A percentile compares a stretch with the other conserved stretches of the same genome.
These are phyloP conservation scores for Volucella zonaria DNA, from an alignment of 2,888 invertebrate genomes.

Conservation along the genomic window DNA sequence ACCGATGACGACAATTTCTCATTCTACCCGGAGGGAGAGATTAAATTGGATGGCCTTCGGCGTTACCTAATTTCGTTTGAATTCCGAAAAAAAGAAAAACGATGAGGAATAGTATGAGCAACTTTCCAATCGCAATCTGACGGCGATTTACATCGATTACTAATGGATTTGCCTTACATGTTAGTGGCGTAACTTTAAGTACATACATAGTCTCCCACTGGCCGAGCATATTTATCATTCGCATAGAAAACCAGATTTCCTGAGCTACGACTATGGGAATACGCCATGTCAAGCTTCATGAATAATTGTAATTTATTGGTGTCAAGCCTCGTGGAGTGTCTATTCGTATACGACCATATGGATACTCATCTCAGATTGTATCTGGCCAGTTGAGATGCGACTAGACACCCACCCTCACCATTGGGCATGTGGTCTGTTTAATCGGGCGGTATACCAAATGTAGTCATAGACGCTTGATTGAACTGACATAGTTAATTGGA, in stretches of 20 bases:
- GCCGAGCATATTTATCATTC: neutral
- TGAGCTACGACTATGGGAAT: neutral
- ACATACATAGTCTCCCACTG: constrained; percentile 5
- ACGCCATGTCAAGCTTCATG: neutral
- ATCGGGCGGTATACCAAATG: constrained; percentile 14
- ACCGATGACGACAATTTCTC: neutral
- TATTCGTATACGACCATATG: too few species aligned
- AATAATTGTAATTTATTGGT: constrained; percentile 32
- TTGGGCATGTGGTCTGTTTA: neutral
- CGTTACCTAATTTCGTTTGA: neutral
- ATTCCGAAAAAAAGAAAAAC: constrained; percentile 16
- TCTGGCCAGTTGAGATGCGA: neutral
- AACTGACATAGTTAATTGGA: constrained; percentile 34
- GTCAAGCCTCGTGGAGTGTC: neutral
- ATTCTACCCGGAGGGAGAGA: neutral
- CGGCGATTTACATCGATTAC: constrained; percentile 19
- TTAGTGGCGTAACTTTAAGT: constrained; percentile 46
- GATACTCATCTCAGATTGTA: too few species aligned
- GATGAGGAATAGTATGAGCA: too few species aligned
- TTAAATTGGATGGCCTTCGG: neutral
- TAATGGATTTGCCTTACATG: constrained; percentile 31
- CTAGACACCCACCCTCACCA: neutral
- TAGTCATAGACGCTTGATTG: constrained; percentile 49
- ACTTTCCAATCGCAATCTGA: constrained; percentile 1
- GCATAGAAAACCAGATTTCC: neutral